Conservation (phyloP, 1,140 invertebrate species). For the Armadillidium nasatum region DNA sequence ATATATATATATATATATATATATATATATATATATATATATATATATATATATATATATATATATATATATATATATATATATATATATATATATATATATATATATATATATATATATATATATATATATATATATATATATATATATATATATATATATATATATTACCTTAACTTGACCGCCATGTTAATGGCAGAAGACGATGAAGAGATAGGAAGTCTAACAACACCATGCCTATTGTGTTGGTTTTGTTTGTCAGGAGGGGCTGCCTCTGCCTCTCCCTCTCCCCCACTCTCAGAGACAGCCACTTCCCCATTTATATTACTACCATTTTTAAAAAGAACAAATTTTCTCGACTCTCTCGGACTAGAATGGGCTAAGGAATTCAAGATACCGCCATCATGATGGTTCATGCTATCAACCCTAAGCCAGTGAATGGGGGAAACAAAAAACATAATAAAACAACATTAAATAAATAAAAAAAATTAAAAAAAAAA, state of each 20-base stretch:
- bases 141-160: conserved; percentile 18
- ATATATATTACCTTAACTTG: conserved; percentile 1
- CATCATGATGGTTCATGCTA: conserved; percentile 1
- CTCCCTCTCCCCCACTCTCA: not conserved
- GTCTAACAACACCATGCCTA: not conserved
- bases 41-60: not conserved
- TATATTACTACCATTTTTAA: not conserved
- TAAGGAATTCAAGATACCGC: not conserved
- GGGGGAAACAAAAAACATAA: not conserved
- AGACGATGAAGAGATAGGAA: not conserved
- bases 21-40: not conserved
- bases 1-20: not conserved
- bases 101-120: not conserved
- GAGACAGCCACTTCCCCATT: not conserved
- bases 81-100: conserved; percentile 8
- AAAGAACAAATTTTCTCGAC: not conserved
- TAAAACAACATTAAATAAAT: not conserved
- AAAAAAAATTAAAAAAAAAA: not conserved
- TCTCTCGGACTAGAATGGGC: not conserved
- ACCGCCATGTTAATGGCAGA: not conserved
- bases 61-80: conserved; percentile 15
- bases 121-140: not conserved
- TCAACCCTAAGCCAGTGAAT: not conserved
- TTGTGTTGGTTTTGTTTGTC: not conserved
- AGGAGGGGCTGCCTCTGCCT: not conserved